Evolutionary conservation across 92 coral and sea anemone species (phyloP).

Genomic region (Epizoanthus rinbou): DNA sequence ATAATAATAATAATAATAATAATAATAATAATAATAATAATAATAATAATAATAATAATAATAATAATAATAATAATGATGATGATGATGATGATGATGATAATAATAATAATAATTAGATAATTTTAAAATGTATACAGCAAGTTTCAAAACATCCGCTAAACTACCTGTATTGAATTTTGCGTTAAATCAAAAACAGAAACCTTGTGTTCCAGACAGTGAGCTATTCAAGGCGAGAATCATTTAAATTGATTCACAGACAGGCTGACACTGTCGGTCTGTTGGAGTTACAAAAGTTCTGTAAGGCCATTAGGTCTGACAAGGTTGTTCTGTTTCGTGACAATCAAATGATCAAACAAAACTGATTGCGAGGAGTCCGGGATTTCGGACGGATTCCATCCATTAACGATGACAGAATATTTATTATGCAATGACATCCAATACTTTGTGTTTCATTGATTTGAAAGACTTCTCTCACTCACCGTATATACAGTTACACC

Average conservation of each 20-base stretch:
- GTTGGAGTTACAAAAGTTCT: neutral
- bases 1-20: too few species aligned
- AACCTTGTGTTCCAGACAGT: neutral
- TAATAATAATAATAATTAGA: too few species aligned
- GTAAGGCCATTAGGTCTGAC: constrained; percentile 16
- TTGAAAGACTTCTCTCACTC: constrained; percentile 31
- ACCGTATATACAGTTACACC: neutral
- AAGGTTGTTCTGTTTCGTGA: constrained; percentile 13
- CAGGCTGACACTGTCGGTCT: neutral
- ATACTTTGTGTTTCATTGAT: constrained; percentile 22
- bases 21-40: too few species aligned
- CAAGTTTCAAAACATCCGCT: too few species aligned
- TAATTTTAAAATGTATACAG: too few species aligned
- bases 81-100: too few species aligned
- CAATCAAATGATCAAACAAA: constrained; percentile 7
- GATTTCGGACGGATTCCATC: constrained; percentile 14
- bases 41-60: too few species aligned
- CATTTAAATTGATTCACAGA: neutral
- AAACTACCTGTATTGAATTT: too few species aligned
- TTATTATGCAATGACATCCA: constrained; percentile 25
- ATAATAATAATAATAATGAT: too few species aligned
- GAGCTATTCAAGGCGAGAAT: neutral
- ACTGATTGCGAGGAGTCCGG: constrained; percentile 21
- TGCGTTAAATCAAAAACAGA: neutral
- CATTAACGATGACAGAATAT: constrained; percentile 47